Percentiles rank a stretch among this genome's conserved stretches.
Evolutionary conservation across 1,140 invertebrate genomes (phyloP).

Genomic region (Scaptomyza hsui): DNA sequence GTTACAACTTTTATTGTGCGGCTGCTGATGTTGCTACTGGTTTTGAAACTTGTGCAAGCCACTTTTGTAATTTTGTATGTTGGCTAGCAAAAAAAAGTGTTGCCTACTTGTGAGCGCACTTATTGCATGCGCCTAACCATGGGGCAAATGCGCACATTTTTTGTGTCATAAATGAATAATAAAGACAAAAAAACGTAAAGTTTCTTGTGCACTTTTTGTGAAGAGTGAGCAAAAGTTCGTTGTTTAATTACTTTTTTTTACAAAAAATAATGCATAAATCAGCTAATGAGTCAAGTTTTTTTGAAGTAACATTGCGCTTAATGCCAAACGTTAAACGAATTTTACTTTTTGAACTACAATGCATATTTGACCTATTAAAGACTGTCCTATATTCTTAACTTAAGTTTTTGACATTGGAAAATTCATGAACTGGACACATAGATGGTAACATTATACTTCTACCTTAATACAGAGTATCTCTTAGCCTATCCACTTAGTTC

Average conservation of each 20-base stretch:
- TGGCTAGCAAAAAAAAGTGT: conserved; percentile 15
- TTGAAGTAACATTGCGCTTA: not conserved
- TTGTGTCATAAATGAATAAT: not conserved
- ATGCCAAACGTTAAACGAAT: not conserved
- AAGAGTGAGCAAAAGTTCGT: not conserved
- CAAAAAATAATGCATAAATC: not conserved
- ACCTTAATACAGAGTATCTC: not conserved
- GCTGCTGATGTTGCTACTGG: conserved; percentile 8
- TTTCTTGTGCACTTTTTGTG: not conserved
- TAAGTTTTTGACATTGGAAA: not conserved
- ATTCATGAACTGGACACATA: too few species aligned
- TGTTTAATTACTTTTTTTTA: not conserved
- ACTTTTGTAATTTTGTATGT: conserved; percentile 28
- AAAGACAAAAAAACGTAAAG: not conserved
- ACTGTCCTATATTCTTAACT: too few species aligned
- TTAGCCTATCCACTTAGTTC: not conserved
- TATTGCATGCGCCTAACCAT: conserved; percentile 11
- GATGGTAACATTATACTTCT: too few species aligned
- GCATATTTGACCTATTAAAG: not conserved
- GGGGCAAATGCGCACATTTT: not conserved
- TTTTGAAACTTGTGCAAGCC: conserved; percentile 30
- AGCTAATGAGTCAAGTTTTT: conserved; percentile 2
- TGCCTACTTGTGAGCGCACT: conserved; percentile 36
- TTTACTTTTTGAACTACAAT: not conserved
- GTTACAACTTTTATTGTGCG: conserved; percentile 31